phyloP scores from a whole-genome alignment of 2,888 invertebrate genomes.

The Idaea straminata region DNA sequence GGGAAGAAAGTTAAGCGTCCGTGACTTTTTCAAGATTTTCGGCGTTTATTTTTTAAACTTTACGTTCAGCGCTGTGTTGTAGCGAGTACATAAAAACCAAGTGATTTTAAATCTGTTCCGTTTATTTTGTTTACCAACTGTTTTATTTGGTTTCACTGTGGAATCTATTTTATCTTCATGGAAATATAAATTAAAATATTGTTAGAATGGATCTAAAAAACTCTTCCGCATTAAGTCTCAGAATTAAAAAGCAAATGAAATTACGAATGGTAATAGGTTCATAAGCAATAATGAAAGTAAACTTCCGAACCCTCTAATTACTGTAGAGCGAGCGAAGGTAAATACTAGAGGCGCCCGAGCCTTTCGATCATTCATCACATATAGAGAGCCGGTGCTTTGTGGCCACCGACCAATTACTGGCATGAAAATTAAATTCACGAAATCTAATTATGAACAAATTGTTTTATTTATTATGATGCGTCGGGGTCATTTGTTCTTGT shows the following conservation, averaged over 20 bases:
- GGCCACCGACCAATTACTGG: conserved; percentile 79
- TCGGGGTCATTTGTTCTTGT: conserved; percentile 77
- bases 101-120: conserved; percentile 67
- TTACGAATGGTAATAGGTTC: conserved; percentile 71
- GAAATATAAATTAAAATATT: neutral
- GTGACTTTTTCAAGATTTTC: conserved; percentile 79
- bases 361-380: conserved; percentile 76
- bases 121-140: conserved; percentile 44
- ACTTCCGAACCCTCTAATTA: conserved; percentile 77
- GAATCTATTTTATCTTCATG: neutral
- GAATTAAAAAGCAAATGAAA: conserved; percentile 54
- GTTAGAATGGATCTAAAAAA: neutral
- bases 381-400: conserved; percentile 73
- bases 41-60: conserved; percentile 77
- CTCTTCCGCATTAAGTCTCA: neutral
- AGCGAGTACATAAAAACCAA: conserved; percentile 64
- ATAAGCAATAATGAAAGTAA: conserved; percentile 74
- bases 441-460: conserved; percentile 81
- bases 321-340: conserved; percentile 63
- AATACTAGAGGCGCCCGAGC: conserved; percentile 66
- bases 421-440: conserved; percentile 81
- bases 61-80: conserved; percentile 57
- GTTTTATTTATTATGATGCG: conserved; percentile 81
- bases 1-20: conserved; percentile 81
- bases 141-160: neutral